Evolutionary conservation across 1,140 invertebrate genomes (phyloP), one percentile per base, ranked within the genome.

Genomic region (Zeugodacus cucurbitae): DNA sequence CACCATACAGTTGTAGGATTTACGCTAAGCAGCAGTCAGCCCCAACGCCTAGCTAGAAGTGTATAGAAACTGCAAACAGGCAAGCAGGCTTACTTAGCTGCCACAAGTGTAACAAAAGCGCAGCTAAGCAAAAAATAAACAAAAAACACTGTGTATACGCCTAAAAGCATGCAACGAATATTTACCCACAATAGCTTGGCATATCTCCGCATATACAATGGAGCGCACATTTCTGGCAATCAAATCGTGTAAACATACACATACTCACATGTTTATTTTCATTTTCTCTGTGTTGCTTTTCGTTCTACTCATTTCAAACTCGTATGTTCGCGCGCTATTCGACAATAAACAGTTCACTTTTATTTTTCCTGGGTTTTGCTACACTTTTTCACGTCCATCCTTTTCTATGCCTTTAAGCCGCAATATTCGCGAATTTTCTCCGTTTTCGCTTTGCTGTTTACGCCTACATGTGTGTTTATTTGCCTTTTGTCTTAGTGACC

Each of bases 101-200:
- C n/a, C n/a, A n/a, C n/a, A n/a, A n/a, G n/a, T n/a, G n/a, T n/a
- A n/a, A n/a, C n/a, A n/a, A n/a, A n/a, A n/a, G n/a, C n/a, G n/a
- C n/a, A n/a, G n/a, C n/a, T n/a, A n/a, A n/a, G n/a, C n/a, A n/a
- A n/a, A n/a, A n/a, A n/a, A n/a, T n/a, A n/a, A n/a, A n/a, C n/a
- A 82, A n/a, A n/a, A n/a, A n/a, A n/a, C n/a, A n/a, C n/a, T n/a
- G n/a, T n/a, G n/a, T n/a, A n/a, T n/a, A n/a, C 67, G 67, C 34
- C 67, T 70, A 70, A 70, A 70, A 70, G 11, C 67, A 70, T 70
- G 67, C 67, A 70, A 70, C 67, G 67, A 37, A 70, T 70, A 70
- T 70, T 70, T 70, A 70, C 74, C 67, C 34, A 34, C 67, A 37
- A 41, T 70, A 22, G 34, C 2, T 62, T 7, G 4, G 37, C 5